Evolutionary conservation across 2,113 vertebrate species (phyloP).

Genomic region (Gobiocypris rarus): DNA sequence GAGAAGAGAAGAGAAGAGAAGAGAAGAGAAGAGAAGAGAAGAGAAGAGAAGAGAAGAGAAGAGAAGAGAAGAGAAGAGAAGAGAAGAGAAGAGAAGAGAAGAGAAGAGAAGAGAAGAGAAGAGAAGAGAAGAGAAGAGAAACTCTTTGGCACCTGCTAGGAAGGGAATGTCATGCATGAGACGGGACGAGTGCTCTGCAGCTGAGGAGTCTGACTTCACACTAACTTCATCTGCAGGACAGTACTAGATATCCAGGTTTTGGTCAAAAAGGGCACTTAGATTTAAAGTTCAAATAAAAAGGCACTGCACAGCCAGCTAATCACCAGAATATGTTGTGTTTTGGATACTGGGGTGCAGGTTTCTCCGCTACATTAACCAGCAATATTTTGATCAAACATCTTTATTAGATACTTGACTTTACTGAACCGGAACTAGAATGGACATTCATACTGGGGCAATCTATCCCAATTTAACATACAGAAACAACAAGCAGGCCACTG

Average conservation of each 20-base stretch:
- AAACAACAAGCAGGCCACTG: not conserved
- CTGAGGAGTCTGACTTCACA: constrained; percentile 58
- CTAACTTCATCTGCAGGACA: not conserved
- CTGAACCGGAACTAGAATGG: not conserved
- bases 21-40: not conserved
- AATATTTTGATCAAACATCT: not conserved
- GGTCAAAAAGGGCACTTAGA: not conserved
- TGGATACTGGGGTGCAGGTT: not conserved
- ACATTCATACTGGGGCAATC: not conserved
- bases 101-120: not conserved
- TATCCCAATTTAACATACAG: not conserved
- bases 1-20: not conserved
- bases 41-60: too few species aligned
- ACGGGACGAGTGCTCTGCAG: constrained; percentile 79
- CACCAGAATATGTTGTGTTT: not conserved
- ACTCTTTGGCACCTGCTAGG: constrained; percentile 75
- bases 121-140: not conserved
- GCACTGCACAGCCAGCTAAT: not conserved
- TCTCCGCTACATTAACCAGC: not conserved
- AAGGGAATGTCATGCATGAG: constrained; percentile 83
- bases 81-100: too few species aligned
- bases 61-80: too few species aligned
- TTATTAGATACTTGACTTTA: not conserved
- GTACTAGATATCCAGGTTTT: not conserved
- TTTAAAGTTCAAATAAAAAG: not conserved